Conservation (phyloP, 2,797 vertebrate genomes). For the Potorous gilbertii region DNA sequence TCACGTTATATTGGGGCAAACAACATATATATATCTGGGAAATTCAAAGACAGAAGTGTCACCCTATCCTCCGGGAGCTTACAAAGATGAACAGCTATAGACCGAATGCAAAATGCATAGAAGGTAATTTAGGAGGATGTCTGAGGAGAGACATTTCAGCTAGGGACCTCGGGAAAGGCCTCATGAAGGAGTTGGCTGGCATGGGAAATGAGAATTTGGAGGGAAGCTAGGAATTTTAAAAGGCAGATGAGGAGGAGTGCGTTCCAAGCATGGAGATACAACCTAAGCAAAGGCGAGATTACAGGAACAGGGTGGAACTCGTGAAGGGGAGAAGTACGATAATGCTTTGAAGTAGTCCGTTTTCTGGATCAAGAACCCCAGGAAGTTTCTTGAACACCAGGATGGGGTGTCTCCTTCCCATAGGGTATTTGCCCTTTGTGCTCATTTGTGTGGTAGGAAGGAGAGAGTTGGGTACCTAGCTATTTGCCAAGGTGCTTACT, state of each 20-base stretch:
- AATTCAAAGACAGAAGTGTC: neutral
- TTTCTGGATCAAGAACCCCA: neutral
- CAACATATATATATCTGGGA: neutral
- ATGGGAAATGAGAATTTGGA: neutral
- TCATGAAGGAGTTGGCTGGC: neutral
- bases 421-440: too few relatives aligned
- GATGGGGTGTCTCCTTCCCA: too few relatives aligned
- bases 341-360: neutral
- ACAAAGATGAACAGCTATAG: neutral
- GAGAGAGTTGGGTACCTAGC: too few relatives aligned
- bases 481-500: too few relatives aligned
- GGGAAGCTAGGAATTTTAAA: neutral
- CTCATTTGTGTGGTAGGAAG: too few relatives aligned
- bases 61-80: neutral
- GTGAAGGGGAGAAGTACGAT: neutral
- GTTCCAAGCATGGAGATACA: neutral
- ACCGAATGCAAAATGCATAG: accelerated
- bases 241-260: neutral
- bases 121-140: neutral
- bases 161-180: neutral
- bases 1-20: neutral
- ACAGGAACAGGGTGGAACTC: neutral
- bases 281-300: neutral
- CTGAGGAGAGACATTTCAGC: neutral
- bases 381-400: neutral